Evolutionary conservation across 2,888 invertebrate genomes (phyloP), one percentile per base, ranked within the genome.

Genomic region (Sinodicranocentrus sp.): DNA sequence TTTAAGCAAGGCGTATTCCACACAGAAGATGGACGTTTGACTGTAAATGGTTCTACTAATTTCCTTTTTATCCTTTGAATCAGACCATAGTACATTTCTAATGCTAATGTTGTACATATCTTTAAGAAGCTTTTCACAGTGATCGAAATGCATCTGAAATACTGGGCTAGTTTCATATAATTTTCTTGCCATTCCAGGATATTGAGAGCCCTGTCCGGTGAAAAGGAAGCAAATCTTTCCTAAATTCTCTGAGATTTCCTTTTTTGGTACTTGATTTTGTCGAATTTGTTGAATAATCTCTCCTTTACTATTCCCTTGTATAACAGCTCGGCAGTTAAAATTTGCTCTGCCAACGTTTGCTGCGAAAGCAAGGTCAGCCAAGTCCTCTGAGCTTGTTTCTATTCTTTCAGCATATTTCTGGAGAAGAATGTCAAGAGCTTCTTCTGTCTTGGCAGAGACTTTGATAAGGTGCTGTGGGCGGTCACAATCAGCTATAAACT

Each of bases 21-120:
- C 83, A 44, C 82, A 82, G 44, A 87, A 87, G 23, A 87, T 87
- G 8, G 84, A 59, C 3, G 87, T 84, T 63, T 87, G 87, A 65
- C 85, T 84, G 72, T 84, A 84, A 33, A 84, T 52, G 0, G 86
- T 87, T n/a, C 73, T 52, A 13, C 61, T 75, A 1, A 85, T 25
- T 17, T 75, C 28, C 19, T 52, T 73, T 21, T 57, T 48, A 17
- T 73, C 43, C 15, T 71, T 43, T 8, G 72, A 54, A 5, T 72
- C 67, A 8, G 48, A 72, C 86, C 86, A 87, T 15, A 85, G 44
- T 0, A 63, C 77, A 6, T 78, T 25, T 15, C 68, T 57, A 25
- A 87, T 65, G 15, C 44, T 19, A 6, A 84, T 68, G 5, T 33
- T 21, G 28, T 70, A 76, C 13, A 71, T 65, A 17, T 44, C 28